Percentiles rank a stretch among this genome's conserved stretches.
phyloP scores from a whole-genome alignment of 2,888 invertebrate species.

The Platypus cylindrus region DNA sequence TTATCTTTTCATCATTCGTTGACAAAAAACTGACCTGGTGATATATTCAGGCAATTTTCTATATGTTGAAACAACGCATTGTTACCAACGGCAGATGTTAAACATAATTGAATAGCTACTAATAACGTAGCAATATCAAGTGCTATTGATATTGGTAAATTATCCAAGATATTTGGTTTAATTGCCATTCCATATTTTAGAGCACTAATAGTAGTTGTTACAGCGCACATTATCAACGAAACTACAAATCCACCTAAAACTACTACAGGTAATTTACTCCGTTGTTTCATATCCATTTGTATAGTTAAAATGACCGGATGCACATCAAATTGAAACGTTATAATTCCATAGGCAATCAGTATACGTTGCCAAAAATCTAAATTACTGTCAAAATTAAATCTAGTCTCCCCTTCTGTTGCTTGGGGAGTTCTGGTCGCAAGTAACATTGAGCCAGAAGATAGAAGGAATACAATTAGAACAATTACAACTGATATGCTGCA shows the following conservation, averaged over 20 bases:
- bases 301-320: constrained; percentile 78
- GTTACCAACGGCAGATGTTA: constrained; percentile 65
- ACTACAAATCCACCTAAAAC: constrained; percentile 57
- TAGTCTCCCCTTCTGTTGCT: constrained; percentile 15
- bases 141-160: constrained; percentile 47
- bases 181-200: constrained; percentile 50
- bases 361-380: constrained; percentile 36
- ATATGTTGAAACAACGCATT: constrained; percentile 73
- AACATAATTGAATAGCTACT: constrained; percentile 62
- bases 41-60: constrained; percentile 61
- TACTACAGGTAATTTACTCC: constrained; percentile 57
- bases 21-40: constrained; percentile 41
- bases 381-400: constrained; percentile 5
- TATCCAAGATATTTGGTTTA: constrained; percentile 52
- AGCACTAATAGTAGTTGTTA: constrained; percentile 50
- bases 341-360: constrained; percentile 50
- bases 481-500: constrained; percentile 52
- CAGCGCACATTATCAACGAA: constrained; percentile 49
- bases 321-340: constrained; percentile 66
- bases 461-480: constrained; percentile 49
- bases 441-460: constrained; percentile 54
- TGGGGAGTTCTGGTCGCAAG: constrained; percentile 23
- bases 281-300: constrained; percentile 82
- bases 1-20: no score
- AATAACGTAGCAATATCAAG: constrained; percentile 58